Percentiles rank a stretch among this genome's conserved stretches.
Evolutionary conservation across 2,797 vertebrate species (phyloP).

Genomic region (Takifugu ocellatus): DNA sequence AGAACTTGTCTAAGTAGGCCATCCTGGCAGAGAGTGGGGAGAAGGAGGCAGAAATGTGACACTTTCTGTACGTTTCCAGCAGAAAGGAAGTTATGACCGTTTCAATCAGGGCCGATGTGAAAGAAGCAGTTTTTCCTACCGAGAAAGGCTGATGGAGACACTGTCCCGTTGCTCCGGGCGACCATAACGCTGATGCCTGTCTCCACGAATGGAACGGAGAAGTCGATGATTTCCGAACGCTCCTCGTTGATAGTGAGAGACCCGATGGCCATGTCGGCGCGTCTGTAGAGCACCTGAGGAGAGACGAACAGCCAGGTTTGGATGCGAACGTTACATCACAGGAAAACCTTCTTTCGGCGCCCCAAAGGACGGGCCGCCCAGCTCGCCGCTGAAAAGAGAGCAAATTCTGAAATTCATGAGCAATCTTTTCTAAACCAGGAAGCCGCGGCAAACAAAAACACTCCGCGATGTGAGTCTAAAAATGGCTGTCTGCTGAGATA

Average conservation of each 20-base stretch:
- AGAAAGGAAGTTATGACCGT: slow-evolving; percentile 1
- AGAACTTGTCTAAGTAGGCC: slow-evolving; percentile 61
- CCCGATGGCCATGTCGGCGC: slow-evolving; percentile 97
- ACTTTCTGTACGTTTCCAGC: neutral
- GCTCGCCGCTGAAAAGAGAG: slow-evolving; percentile 4
- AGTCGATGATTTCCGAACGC: slow-evolving; percentile 95
- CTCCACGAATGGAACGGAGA: slow-evolving; percentile 97
- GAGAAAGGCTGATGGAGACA: slow-evolving; percentile 95
- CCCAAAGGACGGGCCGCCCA: slow-evolving; percentile 8
- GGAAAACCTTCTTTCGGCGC: slow-evolving; percentile 5
- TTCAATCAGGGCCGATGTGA: slow-evolving; percentile 7
- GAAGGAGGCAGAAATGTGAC: slow-evolving; percentile 7
- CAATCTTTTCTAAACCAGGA: slow-evolving; percentile 15
- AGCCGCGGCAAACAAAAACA: slow-evolving; percentile 10
- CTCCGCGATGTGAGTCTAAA: slow-evolving; percentile 4
- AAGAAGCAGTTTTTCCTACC: slow-evolving; percentile 71
- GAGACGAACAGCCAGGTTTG: neutral
- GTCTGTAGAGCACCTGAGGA: slow-evolving; percentile 89
- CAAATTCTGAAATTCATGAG: slow-evolving; percentile 31
- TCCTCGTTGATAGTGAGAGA: slow-evolving; percentile 99
- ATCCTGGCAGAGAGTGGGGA: slow-evolving; percentile 23
- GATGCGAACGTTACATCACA: slow-evolving; percentile 7
- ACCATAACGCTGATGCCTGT: slow-evolving; percentile 99
- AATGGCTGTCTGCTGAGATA: slow-evolving; percentile 29
- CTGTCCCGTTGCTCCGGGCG: slow-evolving; percentile 94